Conservation (phyloP, 2,113 vertebrate genomes). For the Pseudorasbora parva region DNA sequence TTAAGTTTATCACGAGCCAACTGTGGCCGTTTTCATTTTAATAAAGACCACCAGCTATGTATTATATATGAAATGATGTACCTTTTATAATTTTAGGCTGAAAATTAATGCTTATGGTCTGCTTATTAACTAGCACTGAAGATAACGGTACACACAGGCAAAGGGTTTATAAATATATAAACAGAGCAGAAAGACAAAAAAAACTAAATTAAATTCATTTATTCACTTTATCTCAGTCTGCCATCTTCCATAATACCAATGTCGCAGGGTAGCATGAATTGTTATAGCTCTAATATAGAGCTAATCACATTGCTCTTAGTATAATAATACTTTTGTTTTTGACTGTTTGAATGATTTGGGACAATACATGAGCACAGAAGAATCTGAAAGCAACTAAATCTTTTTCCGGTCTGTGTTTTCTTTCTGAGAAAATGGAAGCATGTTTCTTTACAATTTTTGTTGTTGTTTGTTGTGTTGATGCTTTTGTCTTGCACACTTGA, state of each 20-base stretch:
- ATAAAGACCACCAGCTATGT: not conserved
- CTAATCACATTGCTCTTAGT: not conserved
- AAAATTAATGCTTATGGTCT: not conserved
- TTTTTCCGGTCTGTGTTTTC: no score
- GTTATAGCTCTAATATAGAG: not conserved
- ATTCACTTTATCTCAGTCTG: not conserved
- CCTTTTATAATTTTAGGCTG: not conserved
- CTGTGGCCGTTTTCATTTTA: not conserved
- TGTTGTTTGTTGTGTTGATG: no score
- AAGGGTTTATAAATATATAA: not conserved
- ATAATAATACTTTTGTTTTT: not conserved
- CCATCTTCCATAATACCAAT: not conserved
- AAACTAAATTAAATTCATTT: not conserved
- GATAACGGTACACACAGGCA: not conserved
- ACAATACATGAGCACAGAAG: not conserved
- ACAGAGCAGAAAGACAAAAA: not conserved
- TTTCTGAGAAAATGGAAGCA: slow-evolving; percentile 11
- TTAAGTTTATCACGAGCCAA: not conserved
- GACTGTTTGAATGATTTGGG: not conserved
- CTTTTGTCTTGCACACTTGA: not conserved
- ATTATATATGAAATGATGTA: not conserved
- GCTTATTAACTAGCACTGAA: not conserved
- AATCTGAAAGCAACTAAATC: not conserved
- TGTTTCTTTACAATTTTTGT: not conserved
- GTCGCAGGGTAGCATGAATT: not conserved